Percentiles rank a stretch among this genome's conserved stretches.
Conservation (phyloP, 2,888 invertebrate genomes). For the Dusona sp. region DNA sequence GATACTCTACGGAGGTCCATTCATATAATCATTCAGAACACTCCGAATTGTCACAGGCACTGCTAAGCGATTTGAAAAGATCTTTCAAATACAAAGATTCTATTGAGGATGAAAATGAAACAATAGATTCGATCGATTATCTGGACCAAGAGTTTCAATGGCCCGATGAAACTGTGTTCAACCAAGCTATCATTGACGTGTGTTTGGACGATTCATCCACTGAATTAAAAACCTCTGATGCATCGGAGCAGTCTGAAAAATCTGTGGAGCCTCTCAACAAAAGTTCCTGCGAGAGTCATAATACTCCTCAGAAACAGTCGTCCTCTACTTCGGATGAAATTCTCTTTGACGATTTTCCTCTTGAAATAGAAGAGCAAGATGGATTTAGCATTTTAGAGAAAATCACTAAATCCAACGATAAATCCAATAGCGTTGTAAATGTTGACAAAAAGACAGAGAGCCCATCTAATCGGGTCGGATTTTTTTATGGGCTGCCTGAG, state of each 20-base stretch:
- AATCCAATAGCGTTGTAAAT: neutral
- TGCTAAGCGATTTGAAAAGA: constrained; percentile 37
- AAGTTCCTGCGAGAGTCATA: neutral
- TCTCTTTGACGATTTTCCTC: constrained; percentile 55
- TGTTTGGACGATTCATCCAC: constrained; percentile 26
- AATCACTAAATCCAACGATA: neutral
- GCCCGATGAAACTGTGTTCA: constrained; percentile 51
- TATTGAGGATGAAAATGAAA: neutral
- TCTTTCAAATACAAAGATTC: constrained; percentile 25
- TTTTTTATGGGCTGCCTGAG: constrained; percentile 93
- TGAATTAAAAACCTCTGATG: constrained; percentile 19
- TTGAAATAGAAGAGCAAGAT: constrained; percentile 39
- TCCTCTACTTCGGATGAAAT: constrained; percentile 37
- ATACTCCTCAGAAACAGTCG: constrained; percentile 3
- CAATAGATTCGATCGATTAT: neutral
- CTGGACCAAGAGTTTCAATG: constrained; percentile 43
- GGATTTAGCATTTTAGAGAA: constrained; percentile 51
- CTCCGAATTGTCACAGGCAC: constrained; percentile 57
- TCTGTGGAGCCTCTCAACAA: neutral
- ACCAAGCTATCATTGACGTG: constrained; percentile 35
- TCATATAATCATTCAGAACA: neutral
- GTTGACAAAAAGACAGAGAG: constrained; percentile 20
- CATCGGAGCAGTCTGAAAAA: neutral
- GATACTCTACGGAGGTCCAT: constrained; percentile 11
- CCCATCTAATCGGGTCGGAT: constrained; percentile 34